Conservation (phyloP, 2,113 vertebrate genomes). For the Sinocyclocheilus anophthalmus region DNA sequence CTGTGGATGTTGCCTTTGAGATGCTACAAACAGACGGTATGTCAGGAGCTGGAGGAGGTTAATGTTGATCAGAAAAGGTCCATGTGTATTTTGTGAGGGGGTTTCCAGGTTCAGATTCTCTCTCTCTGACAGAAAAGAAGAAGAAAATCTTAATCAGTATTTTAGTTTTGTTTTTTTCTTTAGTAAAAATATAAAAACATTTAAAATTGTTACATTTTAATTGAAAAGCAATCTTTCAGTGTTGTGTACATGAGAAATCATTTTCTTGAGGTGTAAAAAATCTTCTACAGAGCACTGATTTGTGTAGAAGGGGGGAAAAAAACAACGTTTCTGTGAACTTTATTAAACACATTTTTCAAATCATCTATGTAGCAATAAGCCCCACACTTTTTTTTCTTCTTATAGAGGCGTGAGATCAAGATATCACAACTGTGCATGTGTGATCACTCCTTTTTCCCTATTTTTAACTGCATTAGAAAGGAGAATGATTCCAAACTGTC, state of each 20-base stretch:
- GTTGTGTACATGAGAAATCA: neutral
- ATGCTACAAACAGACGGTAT: neutral
- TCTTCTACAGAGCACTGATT: neutral
- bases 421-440: neutral
- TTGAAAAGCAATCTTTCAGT: neutral
- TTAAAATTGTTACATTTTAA: neutral
- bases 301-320: too few relatives aligned
- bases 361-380: neutral
- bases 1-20: constrained; percentile 12
- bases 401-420: neutral
- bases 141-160: neutral
- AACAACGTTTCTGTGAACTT: neutral
- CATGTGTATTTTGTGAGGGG: neutral
- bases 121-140: neutral
- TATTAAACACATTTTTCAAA: constrained; percentile 27
- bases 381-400: neutral
- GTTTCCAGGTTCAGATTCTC: neutral
- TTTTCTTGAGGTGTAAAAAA: neutral
- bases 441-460: constrained; percentile 1
- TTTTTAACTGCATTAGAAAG: constrained; percentile 2
- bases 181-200: neutral
- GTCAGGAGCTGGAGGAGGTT: neutral
- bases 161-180: neutral
- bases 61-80: neutral
- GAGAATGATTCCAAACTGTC: neutral